Evolutionary conservation across 1,140 invertebrate species (phyloP).

Genomic region (Augochlora pura): DNA sequence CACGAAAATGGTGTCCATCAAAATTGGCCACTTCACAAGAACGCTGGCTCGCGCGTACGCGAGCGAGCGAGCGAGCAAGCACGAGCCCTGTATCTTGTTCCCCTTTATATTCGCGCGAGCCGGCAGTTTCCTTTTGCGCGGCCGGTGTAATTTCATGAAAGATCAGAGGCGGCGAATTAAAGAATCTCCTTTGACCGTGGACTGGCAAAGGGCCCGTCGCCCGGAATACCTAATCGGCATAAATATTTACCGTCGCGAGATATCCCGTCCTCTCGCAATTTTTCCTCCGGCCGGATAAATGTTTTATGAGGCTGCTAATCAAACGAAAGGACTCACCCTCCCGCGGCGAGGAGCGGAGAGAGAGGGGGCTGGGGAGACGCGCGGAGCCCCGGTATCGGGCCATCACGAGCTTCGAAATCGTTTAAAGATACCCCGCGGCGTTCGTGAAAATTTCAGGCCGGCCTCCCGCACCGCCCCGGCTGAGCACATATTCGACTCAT

Average conservation of each 20-base stretch:
- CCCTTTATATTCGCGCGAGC: neutral
- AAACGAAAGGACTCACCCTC: neutral
- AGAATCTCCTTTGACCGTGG: constrained; percentile 36
- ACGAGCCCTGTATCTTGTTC: neutral
- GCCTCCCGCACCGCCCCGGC: neutral
- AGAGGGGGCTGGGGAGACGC: too few relatives aligned
- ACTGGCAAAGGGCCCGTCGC: constrained; percentile 22
- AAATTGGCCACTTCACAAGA: neutral
- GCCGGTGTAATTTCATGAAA: constrained; percentile 11
- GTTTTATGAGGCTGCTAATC: constrained; percentile 45
- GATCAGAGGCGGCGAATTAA: constrained; percentile 36
- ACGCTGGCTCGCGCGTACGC: too few relatives aligned
- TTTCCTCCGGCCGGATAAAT: constrained; percentile 27
- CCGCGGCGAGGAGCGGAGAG: too few relatives aligned
- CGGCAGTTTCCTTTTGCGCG: neutral
- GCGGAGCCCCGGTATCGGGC: neutral
- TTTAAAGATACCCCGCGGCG: constrained; percentile 7
- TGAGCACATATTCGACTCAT: constrained; percentile 31
- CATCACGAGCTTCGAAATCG: constrained; percentile 13
- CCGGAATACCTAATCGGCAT: constrained; percentile 38
- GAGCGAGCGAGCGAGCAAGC: too few relatives aligned
- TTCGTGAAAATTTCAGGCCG: constrained; percentile 17
- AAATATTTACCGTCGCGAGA: constrained; percentile 34
- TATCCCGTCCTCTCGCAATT: neutral
- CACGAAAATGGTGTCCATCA: neutral